These are phyloP conservation scores for Chrysolina haemoptera DNA, from an alignment of 2,888 invertebrate genomes.

Conservation along the genomic window DNA sequence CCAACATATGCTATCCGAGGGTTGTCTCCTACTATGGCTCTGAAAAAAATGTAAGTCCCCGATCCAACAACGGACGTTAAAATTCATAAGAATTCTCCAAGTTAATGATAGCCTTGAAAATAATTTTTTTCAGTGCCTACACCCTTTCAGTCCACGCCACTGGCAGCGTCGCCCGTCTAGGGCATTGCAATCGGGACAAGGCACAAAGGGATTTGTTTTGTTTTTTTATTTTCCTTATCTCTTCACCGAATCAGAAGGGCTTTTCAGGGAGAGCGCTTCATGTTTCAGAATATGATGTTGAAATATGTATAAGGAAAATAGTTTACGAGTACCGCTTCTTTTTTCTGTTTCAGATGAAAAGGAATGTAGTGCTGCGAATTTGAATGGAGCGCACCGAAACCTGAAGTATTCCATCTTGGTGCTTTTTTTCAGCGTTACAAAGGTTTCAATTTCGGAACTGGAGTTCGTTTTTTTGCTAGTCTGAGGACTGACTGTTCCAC, in stretches of 20 bases:
- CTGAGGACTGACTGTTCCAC: slow-evolving; percentile 2
- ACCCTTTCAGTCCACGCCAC: background rate
- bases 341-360: slow-evolving; percentile 42
- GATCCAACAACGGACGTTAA: too few relatives aligned
- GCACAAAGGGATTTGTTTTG: slow-evolving; percentile 49
- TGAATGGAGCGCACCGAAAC: slow-evolving; percentile 29
- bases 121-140: too few relatives aligned
- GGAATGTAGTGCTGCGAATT: slow-evolving; percentile 35
- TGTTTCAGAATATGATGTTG: slow-evolving; percentile 47
- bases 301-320: slow-evolving; percentile 48
- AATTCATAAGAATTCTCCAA: too few relatives aligned
- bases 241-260: slow-evolving; percentile 46
- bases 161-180: slow-evolving; percentile 33
- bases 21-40: too few relatives aligned
- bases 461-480: slow-evolving; percentile 8
- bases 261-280: slow-evolving; percentile 42
- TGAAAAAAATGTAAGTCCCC: too few relatives aligned
- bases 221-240: slow-evolving; percentile 47
- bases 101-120: too few relatives aligned
- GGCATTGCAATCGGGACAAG: slow-evolving; percentile 45
- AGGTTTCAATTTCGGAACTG: slow-evolving; percentile 11
- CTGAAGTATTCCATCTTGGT: slow-evolving; percentile 16
- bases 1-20: too few relatives aligned
- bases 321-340: slow-evolving; percentile 42
- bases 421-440: slow-evolving; percentile 14